Conservation (phyloP, 2,113 vertebrate genomes). For the Cyprinodon brontotheroides region DNA sequence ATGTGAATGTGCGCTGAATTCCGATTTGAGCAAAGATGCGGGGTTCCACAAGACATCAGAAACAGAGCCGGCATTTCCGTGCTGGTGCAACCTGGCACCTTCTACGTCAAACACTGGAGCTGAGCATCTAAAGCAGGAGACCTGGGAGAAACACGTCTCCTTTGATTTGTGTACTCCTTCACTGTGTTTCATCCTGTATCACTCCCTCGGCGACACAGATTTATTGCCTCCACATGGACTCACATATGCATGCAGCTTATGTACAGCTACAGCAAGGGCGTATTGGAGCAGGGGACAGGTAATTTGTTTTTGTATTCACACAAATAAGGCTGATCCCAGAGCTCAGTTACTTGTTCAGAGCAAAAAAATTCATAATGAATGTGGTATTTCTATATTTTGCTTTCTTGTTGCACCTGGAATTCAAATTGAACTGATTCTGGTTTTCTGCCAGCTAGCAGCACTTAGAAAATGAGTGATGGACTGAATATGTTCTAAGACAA, state of each 20-base stretch:
- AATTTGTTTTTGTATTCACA: constrained; percentile 35
- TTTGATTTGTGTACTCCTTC: constrained; percentile 47
- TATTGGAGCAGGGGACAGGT: constrained; percentile 7
- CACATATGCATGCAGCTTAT: constrained; percentile 16
- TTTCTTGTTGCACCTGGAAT: constrained; percentile 12
- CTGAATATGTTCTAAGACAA: constrained; percentile 3
- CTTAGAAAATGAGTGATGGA: constrained; percentile 8
- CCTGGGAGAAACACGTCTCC: constrained; percentile 31
- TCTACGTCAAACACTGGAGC: constrained; percentile 41
- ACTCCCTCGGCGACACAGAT: constrained; percentile 18
- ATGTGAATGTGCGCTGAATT: constrained; percentile 2
- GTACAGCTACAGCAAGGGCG: constrained; percentile 8
- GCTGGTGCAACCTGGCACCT: constrained; percentile 17
- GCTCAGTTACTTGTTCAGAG: constrained; percentile 18
- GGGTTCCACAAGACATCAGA: constrained; percentile 19
- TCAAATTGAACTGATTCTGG: constrained; percentile 11
- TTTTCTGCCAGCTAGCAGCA: not conserved
- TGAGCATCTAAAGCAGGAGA: constrained; percentile 30
- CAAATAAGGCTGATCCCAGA: constrained; percentile 5
- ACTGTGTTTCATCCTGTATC: constrained; percentile 35
- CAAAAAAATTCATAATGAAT: constrained; percentile 11
- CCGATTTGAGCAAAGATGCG: constrained; percentile 10
- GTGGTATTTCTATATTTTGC: not conserved
- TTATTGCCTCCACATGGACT: constrained; percentile 20
- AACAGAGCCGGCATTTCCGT: constrained; percentile 4